phyloP scores from a whole-genome alignment of 2,797 vertebrate species.

The Mionectes olivaceus region DNA sequence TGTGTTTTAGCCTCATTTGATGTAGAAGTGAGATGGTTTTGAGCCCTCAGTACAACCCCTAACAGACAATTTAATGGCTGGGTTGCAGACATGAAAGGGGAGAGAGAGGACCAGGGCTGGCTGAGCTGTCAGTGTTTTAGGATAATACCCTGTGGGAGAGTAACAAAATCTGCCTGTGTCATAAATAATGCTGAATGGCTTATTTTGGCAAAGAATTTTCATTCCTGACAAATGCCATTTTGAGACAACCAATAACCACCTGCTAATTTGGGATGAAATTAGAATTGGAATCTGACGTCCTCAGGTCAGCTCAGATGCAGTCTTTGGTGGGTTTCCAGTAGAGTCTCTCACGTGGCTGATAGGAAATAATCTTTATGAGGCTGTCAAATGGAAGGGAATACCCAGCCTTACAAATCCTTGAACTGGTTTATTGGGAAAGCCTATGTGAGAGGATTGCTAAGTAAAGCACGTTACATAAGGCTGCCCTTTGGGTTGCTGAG shows the following conservation, averaged over 20 bases:
- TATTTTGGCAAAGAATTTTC: slow-evolving; percentile 46
- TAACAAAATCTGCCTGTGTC: not conserved
- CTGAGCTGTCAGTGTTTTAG: not conserved
- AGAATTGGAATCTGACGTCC: not conserved
- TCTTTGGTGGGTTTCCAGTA: slow-evolving; percentile 23
- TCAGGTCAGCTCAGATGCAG: not conserved
- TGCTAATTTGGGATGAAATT: slow-evolving; percentile 7
- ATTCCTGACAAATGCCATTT: slow-evolving; percentile 27
- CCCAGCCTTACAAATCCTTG: not conserved
- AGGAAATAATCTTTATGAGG: slow-evolving; percentile 17
- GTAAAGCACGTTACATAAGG: not conserved
- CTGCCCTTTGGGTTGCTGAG: not conserved
- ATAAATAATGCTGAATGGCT: not conserved
- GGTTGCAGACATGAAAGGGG: not conserved
- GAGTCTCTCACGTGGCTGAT: not conserved
- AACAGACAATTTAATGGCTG: not conserved
- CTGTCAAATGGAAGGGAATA: slow-evolving; percentile 2
- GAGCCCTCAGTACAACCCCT: not conserved
- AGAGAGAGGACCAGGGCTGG: not conserved
- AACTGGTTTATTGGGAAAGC: not conserved
- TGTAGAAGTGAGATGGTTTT: not conserved
- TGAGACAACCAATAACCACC: slow-evolving; percentile 3
- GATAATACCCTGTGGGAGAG: not conserved
- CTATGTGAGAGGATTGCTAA: not conserved
- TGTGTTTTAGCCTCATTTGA: not conserved